Conservation (phyloP, 2,888 invertebrate species). For the Lepidocyrtoides sp. region DNA sequence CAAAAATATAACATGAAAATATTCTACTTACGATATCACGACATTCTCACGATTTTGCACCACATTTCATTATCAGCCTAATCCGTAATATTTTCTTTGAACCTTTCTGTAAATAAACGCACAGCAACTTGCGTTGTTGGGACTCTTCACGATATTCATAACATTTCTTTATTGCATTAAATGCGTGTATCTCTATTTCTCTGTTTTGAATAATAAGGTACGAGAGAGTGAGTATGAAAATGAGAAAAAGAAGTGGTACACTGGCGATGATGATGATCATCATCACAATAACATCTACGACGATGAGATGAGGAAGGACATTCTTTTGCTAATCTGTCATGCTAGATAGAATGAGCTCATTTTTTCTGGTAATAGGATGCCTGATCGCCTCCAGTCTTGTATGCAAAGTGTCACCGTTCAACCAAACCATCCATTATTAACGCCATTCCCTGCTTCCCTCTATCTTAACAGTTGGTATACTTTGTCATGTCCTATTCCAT, state of each 20-base stretch:
- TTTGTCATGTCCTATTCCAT: neutral
- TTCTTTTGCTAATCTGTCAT: constrained; percentile 83
- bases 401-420: constrained; percentile 79
- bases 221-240: constrained; percentile 13
- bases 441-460: constrained; percentile 62
- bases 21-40: too few species aligned
- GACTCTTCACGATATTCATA: too few species aligned
- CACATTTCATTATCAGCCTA: too few species aligned
- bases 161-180: neutral
- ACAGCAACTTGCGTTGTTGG: too few species aligned
- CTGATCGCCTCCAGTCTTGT: constrained; percentile 77
- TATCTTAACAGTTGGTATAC: neutral
- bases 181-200: too few species aligned
- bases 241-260: constrained; percentile 36
- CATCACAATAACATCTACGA: constrained; percentile 25
- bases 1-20: too few species aligned
- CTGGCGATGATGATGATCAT: neutral
- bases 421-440: constrained; percentile 79
- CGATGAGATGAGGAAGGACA: constrained; percentile 77
- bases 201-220: too few species aligned
- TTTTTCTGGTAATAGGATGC: constrained; percentile 78
- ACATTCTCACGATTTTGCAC: too few species aligned
- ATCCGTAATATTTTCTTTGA: too few species aligned
- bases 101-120: too few species aligned
- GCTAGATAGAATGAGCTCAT: constrained; percentile 78